These are phyloP conservation scores for Atta texana DNA, from an alignment of 1,140 invertebrate genomes.

Conservation along the genomic window DNA sequence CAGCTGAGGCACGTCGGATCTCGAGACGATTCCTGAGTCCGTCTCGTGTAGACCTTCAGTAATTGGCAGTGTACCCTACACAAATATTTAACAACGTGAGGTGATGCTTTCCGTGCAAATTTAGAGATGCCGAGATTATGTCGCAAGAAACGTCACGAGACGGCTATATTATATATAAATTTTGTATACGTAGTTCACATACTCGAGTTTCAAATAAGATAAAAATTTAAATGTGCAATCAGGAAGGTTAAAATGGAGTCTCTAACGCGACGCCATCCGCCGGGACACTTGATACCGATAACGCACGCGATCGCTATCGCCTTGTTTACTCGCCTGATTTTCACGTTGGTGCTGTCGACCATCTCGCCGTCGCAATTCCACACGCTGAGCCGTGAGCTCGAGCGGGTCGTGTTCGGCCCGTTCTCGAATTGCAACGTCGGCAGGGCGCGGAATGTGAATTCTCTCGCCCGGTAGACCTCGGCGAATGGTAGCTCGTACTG, in stretches of 20 bases:
- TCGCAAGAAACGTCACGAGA: no score
- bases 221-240: constrained; percentile 3
- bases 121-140: neutral
- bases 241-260: neutral
- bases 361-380: constrained; percentile 97
- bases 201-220: constrained; percentile 16
- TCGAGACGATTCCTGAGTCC: constrained; percentile 72
- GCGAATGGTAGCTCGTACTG: constrained; percentile 93
- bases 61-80: constrained; percentile 87
- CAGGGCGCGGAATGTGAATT: constrained; percentile 90
- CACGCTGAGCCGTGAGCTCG: constrained; percentile 86
- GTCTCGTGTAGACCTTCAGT: constrained; percentile 87
- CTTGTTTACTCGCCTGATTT: constrained; percentile 88
- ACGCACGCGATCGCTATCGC: neutral
- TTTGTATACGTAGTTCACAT: neutral
- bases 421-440: constrained; percentile 76
- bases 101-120: neutral
- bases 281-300: constrained; percentile 4
- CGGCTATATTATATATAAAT: neutral
- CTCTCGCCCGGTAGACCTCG: constrained; percentile 91
- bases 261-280: neutral
- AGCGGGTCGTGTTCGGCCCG: constrained; percentile 76
- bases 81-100: constrained; percentile 31
- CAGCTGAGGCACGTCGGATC: constrained; percentile 61
- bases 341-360: constrained; percentile 89